Base-by-base conservation (phyloP, 2,888 invertebrate genomes). In the Pelosia muscerda region DNA sequence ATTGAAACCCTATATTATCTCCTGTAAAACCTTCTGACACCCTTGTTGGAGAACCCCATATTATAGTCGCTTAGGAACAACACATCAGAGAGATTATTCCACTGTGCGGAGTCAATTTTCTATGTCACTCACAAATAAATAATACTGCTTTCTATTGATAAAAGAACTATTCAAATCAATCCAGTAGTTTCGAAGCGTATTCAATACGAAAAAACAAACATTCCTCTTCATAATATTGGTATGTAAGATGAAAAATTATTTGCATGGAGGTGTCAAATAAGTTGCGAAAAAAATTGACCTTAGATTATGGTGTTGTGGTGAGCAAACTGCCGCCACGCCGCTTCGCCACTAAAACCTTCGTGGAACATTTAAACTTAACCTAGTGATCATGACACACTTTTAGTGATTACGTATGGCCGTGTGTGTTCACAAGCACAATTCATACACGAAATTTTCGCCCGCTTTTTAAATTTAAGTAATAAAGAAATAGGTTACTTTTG, bases 331-430 rank as follows among this genome's bases (percentile, higher is more conserved):
- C 69, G 55, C 68, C 60, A 57, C 63, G 38, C 66, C 63, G 74
- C 69, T 68, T 58, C 73, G 60, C 63, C 38, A 64, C 69, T 72
- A 73, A 79, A 79, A 79, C 79, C 79, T 79, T 79, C 79, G 71
- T 89, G 76, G 68, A 78, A 77, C 79, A 90, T 92, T 93, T 94
- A 94, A 95, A 95, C 94, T 95, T 95, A 92, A 95, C 95, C 95
- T 88, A 95, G 90, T 95, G 94, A 93, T 94, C 95, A 94, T 95
- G 95, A 94, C 95, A 94, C 84, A 95, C 93, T 92, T 95, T 88
- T 83, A 82, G 82, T 89, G 94, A 93, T 94, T 93, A 92, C 92
- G 90, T 85, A 79, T 66, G 86, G 65, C 76, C 84, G 87, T 88
- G 88, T 88, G 89, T 82, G 88, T 81, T 81, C 79, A 77, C 73